A percentile compares a stretch with the other conserved stretches of the same genome.
phyloP scores from a whole-genome alignment of 2,113 vertebrate species.

The Erythrocercus mccallii region DNA sequence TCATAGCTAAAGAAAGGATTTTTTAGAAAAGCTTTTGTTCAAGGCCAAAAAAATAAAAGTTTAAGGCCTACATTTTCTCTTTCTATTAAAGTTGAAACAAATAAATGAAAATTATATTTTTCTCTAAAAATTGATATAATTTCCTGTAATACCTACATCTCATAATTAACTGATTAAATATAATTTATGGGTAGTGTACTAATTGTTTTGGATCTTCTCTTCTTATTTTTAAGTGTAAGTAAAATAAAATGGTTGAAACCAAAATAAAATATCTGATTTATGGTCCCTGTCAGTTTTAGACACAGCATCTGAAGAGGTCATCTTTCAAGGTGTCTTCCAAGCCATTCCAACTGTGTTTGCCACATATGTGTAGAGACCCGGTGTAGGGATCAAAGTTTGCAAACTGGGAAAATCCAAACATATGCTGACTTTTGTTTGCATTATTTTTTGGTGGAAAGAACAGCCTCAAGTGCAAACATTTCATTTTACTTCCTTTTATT shows the following conservation, averaged over 20 bases:
- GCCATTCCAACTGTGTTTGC: background rate
- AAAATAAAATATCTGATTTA: background rate
- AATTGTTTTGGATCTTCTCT: background rate
- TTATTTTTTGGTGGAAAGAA: background rate
- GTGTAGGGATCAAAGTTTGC: background rate
- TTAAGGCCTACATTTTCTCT: background rate
- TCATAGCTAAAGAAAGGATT: background rate
- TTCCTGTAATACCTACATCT: background rate
- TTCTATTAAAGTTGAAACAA: background rate
- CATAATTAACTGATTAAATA: background rate
- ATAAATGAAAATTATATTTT: background rate
- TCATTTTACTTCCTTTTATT: background rate
- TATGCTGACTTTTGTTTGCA: background rate
- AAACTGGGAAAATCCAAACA: background rate
- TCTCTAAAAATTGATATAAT: rapidly evolving
- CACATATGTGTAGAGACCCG: background rate
- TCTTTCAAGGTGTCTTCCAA: background rate
- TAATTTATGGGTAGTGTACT: background rate
- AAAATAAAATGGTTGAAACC: background rate
- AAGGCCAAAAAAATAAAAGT: background rate
- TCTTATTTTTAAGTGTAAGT: background rate
- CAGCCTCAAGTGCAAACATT: background rate
- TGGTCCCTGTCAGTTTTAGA: background rate
- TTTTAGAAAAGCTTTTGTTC: background rate
- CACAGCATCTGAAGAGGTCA: background rate